These are phyloP conservation scores for Rhincodon typus DNA, from an alignment of 2,797 vertebrate species.

Conservation along the genomic window DNA sequence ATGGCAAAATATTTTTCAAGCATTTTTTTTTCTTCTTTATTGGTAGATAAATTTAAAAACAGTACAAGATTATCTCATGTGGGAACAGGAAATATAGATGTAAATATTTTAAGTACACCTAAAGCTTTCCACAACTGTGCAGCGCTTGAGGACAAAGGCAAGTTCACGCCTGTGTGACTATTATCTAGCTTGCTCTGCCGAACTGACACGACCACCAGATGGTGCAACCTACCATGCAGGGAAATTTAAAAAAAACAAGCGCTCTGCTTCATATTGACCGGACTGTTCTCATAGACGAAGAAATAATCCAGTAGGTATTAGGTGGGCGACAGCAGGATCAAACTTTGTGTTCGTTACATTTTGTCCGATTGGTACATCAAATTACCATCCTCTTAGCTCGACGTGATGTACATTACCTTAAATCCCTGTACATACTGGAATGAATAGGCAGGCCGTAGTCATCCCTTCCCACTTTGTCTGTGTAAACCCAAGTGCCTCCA, in stretches of 20 bases:
- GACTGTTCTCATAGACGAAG: not conserved
- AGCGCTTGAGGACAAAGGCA: not conserved
- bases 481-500: conserved; percentile 71
- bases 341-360: not conserved
- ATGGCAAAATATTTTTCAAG: not conserved
- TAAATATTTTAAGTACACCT: not conserved
- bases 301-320: not conserved
- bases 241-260: not conserved
- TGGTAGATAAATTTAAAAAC: not conserved
- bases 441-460: conserved; percentile 46
- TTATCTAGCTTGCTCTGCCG: not conserved
- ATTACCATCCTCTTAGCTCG: not conserved
- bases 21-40: not conserved
- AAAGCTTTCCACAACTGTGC: not conserved
- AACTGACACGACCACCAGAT: not conserved
- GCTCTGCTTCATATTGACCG: not conserved
- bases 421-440: conserved; percentile 72
- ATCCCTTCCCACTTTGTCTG: conserved; percentile 47
- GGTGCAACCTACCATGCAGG: not conserved
- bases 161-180: not conserved
- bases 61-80: not conserved
- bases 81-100: not conserved
- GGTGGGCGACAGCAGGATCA: not conserved
- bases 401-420: conserved; percentile 52
- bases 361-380: not conserved